A percentile compares a stretch with the other conserved stretches of the same genome.
Conservation (phyloP, 1,140 invertebrate genomes). For the Tetramorium simillimum region DNA sequence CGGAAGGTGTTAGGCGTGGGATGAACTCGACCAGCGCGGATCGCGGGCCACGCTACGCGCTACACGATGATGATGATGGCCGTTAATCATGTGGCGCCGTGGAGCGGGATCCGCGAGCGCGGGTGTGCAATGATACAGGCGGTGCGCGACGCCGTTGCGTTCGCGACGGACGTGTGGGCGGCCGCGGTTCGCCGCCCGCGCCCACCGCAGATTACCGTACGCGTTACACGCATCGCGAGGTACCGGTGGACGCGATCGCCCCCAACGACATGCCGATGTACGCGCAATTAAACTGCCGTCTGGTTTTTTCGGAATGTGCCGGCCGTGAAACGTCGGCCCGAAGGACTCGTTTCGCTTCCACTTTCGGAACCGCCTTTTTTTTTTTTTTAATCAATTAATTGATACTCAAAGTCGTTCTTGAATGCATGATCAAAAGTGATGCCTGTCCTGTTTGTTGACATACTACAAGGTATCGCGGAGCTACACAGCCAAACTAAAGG, state of each 20-base stretch:
- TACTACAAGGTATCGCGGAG: too few relatives aligned
- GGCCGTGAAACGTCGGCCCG: background rate
- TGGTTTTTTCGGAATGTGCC: background rate
- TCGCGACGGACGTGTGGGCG: slow-evolving; percentile 35
- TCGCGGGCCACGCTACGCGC: background rate
- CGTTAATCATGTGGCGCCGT: slow-evolving; percentile 61
- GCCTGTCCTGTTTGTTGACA: background rate
- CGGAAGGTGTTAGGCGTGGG: slow-evolving; percentile 73
- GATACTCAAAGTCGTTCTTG: background rate
- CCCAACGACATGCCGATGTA: slow-evolving; percentile 19
- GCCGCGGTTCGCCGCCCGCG: background rate
- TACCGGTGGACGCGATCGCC: slow-evolving; percentile 2
- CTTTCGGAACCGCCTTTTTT: background rate
- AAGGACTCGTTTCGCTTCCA: background rate
- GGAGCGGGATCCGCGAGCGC: background rate
- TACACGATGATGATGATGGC: slow-evolving; percentile 7
- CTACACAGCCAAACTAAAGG: too few relatives aligned
- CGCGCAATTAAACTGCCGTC: slow-evolving; percentile 28
- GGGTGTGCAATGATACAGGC: background rate
- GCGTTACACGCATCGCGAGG: background rate
- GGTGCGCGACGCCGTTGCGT: background rate
- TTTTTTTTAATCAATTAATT: background rate
- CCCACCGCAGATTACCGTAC: background rate
- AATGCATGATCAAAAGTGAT: background rate
- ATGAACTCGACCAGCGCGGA: slow-evolving; percentile 9